phyloP scores from a whole-genome alignment of 2,113 vertebrate species.

The Cichladusa arquata region DNA sequence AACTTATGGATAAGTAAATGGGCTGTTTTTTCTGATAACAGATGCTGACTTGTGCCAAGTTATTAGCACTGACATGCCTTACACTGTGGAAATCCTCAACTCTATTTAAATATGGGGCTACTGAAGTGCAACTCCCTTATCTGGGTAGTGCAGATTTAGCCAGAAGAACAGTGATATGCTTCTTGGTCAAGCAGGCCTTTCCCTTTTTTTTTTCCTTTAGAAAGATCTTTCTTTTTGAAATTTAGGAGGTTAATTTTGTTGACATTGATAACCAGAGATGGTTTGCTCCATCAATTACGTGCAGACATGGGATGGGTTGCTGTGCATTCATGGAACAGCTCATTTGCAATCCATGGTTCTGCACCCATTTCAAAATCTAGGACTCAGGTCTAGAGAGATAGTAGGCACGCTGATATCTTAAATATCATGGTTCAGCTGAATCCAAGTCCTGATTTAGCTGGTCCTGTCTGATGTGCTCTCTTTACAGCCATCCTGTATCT shows the following conservation, averaged over 20 bases:
- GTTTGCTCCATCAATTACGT: fast-evolving
- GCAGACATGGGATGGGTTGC: background rate
- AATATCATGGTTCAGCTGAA: background rate
- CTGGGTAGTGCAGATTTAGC: constrained; percentile 16
- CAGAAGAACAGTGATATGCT: background rate
- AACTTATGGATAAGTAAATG: background rate
- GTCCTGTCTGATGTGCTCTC: background rate
- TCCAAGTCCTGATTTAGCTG: background rate
- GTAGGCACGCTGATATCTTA: background rate
- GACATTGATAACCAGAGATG: background rate
- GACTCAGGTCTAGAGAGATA: background rate
- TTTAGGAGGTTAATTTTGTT: background rate
- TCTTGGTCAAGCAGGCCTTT: background rate
- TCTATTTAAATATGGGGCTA: background rate
- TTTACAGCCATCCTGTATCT: background rate
- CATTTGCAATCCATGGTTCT: background rate
- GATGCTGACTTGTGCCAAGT: background rate
- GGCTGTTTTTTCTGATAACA: background rate
- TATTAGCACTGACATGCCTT: background rate
- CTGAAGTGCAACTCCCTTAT: constrained; percentile 18
- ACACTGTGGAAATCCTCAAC: background rate
- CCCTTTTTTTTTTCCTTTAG: background rate
- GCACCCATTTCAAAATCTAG: background rate
- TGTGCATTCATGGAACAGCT: fast-evolving
- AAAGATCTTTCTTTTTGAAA: background rate